phyloP scores from a whole-genome alignment of 2,113 vertebrate species.

The Nematolebias whitei region DNA sequence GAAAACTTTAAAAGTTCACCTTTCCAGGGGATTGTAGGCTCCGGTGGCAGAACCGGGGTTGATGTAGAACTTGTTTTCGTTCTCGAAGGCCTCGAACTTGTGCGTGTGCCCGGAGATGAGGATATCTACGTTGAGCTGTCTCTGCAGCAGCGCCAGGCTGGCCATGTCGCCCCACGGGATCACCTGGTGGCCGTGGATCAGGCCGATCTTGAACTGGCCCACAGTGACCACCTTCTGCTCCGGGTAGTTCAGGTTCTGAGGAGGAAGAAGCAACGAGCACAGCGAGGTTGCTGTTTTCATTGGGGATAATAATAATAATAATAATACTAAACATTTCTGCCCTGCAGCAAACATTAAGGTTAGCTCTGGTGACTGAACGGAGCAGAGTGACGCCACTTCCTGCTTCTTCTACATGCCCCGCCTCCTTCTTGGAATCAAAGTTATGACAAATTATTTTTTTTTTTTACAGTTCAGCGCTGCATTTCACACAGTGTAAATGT shows the following conservation, averaged over 20 bases:
- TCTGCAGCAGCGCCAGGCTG: slow-evolving; percentile 92
- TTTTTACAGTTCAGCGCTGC: too few species aligned
- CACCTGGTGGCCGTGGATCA: slow-evolving; percentile 98
- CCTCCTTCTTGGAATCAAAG: too few species aligned
- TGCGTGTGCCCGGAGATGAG: slow-evolving; percentile 99
- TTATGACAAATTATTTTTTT: too few species aligned
- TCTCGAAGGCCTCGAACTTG: slow-evolving; percentile 98
- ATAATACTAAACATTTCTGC: too few species aligned
- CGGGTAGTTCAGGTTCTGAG: slow-evolving; percentile 95
- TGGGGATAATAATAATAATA: too few species aligned
- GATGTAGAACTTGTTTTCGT: slow-evolving; percentile 99
- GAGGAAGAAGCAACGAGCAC: neutral
- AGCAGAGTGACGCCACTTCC: neutral
- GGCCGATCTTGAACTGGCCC: slow-evolving; percentile 97
- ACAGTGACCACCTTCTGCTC: slow-evolving; percentile 99
- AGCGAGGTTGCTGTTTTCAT: too few species aligned
- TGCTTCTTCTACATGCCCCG: too few species aligned
- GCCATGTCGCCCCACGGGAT: slow-evolving; percentile 99
- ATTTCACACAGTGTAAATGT: too few species aligned
- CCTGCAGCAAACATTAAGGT: too few species aligned
- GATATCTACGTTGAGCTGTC: slow-evolving; percentile 98
- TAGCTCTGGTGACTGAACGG: too few species aligned
- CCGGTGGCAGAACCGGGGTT: slow-evolving; percentile 99
- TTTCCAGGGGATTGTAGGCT: slow-evolving; percentile 95
- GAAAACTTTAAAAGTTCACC: slow-evolving; percentile 80